phyloP scores from a whole-genome alignment of 2,113 vertebrate species.

The Cisticola juncidis region DNA sequence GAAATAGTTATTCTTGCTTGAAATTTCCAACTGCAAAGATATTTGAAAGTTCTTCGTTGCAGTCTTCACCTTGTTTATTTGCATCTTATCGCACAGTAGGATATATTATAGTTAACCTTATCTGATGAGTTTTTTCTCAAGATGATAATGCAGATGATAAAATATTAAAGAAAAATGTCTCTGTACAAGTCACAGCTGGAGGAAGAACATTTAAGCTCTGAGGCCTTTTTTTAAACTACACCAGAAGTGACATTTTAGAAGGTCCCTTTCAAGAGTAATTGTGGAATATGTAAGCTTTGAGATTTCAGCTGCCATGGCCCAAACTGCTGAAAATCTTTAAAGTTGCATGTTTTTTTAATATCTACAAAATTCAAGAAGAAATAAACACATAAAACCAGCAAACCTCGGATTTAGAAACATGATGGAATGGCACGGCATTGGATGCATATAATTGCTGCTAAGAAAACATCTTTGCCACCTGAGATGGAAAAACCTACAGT shows the following conservation, averaged over 20 bases:
- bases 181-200: background rate
- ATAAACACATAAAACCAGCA: background rate
- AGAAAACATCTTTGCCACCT: background rate
- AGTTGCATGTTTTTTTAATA: background rate
- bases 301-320: background rate
- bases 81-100: background rate
- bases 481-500: background rate
- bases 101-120: background rate
- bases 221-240: background rate
- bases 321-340: background rate
- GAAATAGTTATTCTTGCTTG: background rate
- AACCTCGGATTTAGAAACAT: background rate
- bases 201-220: background rate
- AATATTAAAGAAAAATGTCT: background rate
- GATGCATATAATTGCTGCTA: background rate
- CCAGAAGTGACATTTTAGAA: background rate
- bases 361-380: background rate
- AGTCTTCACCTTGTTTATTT: background rate
- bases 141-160: background rate
- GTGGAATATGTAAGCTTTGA: background rate
- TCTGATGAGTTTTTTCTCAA: background rate
- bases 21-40: background rate
- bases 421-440: fast-evolving
- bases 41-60: background rate
- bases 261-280: background rate